Evolutionary conservation across 2,113 vertebrate species (phyloP).

Genomic region (Salminus brasiliensis): DNA sequence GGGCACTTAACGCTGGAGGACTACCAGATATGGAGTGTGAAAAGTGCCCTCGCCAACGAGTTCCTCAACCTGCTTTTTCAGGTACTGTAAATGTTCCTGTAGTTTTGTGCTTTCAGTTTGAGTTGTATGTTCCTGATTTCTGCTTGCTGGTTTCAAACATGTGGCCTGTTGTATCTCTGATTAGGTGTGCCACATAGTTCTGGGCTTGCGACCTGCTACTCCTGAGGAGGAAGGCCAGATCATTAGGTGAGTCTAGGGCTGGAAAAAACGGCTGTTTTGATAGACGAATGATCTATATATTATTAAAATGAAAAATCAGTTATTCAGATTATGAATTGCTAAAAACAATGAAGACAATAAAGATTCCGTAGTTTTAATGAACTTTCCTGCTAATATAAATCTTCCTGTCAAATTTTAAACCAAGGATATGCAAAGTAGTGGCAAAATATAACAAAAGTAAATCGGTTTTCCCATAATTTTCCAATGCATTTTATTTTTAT

Average conservation of each 20-base stretch:
- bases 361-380: too few species aligned
- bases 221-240: conserved; percentile 97
- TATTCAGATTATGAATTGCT: too few species aligned
- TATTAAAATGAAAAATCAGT: too few species aligned
- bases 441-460: too few species aligned
- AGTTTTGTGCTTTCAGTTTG: neutral
- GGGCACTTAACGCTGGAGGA: conserved; percentile 95
- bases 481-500: too few species aligned
- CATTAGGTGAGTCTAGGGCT: conserved; percentile 81
- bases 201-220: conserved; percentile 91
- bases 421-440: too few species aligned
- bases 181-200: conserved; percentile 97
- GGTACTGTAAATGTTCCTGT: conserved; percentile 69
- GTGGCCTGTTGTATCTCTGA: neutral
- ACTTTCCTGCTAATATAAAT: too few species aligned
- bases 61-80: conserved; percentile 98
- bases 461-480: too few species aligned
- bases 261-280: too few species aligned
- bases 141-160: neutral
- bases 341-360: too few species aligned
- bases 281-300: too few species aligned
- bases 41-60: conserved; percentile 95
- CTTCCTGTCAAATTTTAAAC: too few species aligned
- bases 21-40: conserved; percentile 99
- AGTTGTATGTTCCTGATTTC: neutral